phyloP scores from a whole-genome alignment of 2,888 invertebrate genomes.

The Epiblema foenella region DNA sequence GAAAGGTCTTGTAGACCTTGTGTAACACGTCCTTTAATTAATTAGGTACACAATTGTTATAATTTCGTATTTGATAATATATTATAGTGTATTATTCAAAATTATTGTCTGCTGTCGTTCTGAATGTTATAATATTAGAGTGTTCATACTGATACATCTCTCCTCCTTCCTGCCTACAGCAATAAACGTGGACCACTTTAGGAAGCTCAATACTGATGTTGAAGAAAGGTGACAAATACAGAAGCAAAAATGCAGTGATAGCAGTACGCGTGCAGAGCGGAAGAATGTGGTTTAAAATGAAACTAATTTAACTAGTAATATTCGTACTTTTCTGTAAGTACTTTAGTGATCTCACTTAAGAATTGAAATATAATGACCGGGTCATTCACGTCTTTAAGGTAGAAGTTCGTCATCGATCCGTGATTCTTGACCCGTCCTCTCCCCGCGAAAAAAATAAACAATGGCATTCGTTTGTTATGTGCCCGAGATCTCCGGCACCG shows the following conservation, averaged over 20 bases:
- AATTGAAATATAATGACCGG: no score
- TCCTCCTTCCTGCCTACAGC: background rate
- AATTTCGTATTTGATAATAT: background rate
- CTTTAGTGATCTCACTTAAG: no score
- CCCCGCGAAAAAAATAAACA: no score
- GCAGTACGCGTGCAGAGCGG: background rate
- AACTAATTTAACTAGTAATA: background rate
- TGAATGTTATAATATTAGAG: no score
- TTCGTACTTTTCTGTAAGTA: background rate
- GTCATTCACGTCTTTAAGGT: no score
- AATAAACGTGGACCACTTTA: background rate
- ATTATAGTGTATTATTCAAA: no score
- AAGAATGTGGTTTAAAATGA: background rate
- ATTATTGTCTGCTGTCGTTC: no score
- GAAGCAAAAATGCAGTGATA: slow-evolving; percentile 4
- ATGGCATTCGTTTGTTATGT: no score
- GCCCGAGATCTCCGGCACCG: no score
- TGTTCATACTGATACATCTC: no score
- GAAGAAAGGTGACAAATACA: background rate
- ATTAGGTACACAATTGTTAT: background rate
- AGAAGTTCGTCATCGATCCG: no score
- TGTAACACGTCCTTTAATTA: background rate
- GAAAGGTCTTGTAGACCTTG: background rate
- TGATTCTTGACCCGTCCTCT: no score
- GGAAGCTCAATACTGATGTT: background rate